Conservation (phyloP, 1,140 invertebrate genomes). For the Hylyphantes graminicola region DNA sequence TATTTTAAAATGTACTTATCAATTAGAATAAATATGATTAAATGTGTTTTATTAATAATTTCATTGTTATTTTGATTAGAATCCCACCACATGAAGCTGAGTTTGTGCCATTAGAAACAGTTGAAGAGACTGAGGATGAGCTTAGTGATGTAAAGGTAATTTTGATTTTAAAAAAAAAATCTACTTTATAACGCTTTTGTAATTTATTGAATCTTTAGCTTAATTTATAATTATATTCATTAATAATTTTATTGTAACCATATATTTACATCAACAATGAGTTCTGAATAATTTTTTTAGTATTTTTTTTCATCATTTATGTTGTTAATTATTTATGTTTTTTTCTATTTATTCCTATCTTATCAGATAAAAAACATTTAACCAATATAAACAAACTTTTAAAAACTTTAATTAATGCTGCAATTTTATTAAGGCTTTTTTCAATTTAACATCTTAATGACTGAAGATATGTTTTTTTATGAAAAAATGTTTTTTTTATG, state of each 20-base stretch:
- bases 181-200: not conserved
- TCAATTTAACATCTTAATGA: too few species aligned
- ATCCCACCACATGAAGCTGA: constrained; percentile 61
- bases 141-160: constrained; percentile 30
- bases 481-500: too few species aligned
- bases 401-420: too few species aligned
- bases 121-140: constrained; percentile 60
- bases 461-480: too few species aligned
- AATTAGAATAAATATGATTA: not conserved
- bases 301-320: too few species aligned
- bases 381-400: too few species aligned
- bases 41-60: not conserved
- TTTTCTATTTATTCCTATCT: too few species aligned
- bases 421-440: too few species aligned
- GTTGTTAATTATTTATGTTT: too few species aligned
- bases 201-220: not conserved
- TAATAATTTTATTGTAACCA: not conserved
- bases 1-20: not conserved
- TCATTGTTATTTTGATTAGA: constrained; percentile 32
- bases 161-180: not conserved
- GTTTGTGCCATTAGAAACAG: constrained; percentile 62
- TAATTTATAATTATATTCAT: not conserved
- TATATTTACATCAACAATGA: too few species aligned
- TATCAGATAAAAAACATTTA: too few species aligned
- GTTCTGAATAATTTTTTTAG: too few species aligned